Base-by-base conservation (phyloP, 2,113 vertebrate genomes). In the Zosterops borbonicus region DNA sequence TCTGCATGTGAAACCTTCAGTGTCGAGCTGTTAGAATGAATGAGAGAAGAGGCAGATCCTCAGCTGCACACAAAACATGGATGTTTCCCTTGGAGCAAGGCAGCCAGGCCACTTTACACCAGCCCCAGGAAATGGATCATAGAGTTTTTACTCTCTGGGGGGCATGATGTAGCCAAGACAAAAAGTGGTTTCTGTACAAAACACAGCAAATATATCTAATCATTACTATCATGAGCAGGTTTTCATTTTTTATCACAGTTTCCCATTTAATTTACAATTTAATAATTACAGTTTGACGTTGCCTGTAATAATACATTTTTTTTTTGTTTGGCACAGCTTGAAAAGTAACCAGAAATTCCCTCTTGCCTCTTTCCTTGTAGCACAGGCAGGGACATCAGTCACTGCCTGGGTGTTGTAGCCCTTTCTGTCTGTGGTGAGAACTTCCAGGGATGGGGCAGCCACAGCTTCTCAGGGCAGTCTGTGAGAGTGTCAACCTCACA, bases 161-260 rank as follows among this genome's bases (percentile, higher is more conserved):
- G 29, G 33, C 14, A 65, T 0, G 5, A 44, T 23, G 12, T 5
- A 88, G 75, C 63, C 35, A 27, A 75, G 69, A 47, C 33, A 75
- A 92, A 59, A 60, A 4, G 12, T 12, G 14, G 44, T 41, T 94
- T 94, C 71, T 46, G 31, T 89, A 91, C 44, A 83, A 95, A 96
- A 64, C 74, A 44, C 8, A 70, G 44, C 47, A 81, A 86, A 88
- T 95, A 68, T 60, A 92, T 73, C 70, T 83, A 90, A 81, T 87
- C 39, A 27, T 78, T 71, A 73, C 24, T 37, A 23, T 4, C 1
- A 2, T 2, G 41, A 91, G 85, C 75, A 94, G 87, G 60, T 70
- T 95, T 96, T 60, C 35, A 60, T 71, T 97, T 97, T 94, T 95
- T 96, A 97, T 91, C 90, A 92, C 47, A 64, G 64, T 84, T 95